Base-by-base conservation (phyloP, 2,888 invertebrate genomes). In the Callyntrura guangdongensis region DNA sequence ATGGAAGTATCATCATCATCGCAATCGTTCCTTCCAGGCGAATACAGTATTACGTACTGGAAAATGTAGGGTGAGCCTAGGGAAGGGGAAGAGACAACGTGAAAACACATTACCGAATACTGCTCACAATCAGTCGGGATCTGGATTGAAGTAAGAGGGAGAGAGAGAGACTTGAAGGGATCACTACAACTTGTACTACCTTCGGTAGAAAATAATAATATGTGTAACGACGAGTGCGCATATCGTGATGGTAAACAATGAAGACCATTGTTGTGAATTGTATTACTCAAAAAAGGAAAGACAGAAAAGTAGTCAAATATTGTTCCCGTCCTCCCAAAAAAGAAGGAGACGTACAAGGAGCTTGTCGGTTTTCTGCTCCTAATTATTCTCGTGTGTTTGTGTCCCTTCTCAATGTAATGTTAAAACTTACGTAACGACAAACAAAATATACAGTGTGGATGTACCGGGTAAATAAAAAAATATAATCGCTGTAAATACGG, bases 371-470 rank as follows among this genome's bases (percentile, higher is more conserved):
- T 74, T 72, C 74, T 53, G 56, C 17, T 22, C 59, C 86, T 90
- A 90, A 90, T 90, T 90, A 90, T 90, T 90, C 86, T 86, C 90
- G 85, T 90, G 90, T 90, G 90, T 88, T 87, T 74, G 77, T 56
- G 59, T 59, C 53, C 53, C 22, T 69, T 85, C 27, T 67, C 64
- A 84, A 69, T 27, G 49, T 14, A 84, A 69, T 27, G 49, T 14
- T 64, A 22, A 67, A 69, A 49, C 27, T 84, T 84, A 69, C 53
- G 47, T 67, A 53, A 67, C 82, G 1, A 69, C 47, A 67, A 84
- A 67, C 84, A 67, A 77, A 47, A 72, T 72, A 9, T 22, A 61
- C 53, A 53, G 8, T 53, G 17, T 8, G 36, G 36, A 36, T 36
- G 36, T 36, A 36, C 36, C 36, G 3, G 2, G 36, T 36, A 36